Percentiles rank a stretch among this genome's conserved stretches.
Evolutionary conservation across 30 jellyfish, hydroid and myxozoan genomes (phyloP).

Genomic region (Aurelia coerulea): DNA sequence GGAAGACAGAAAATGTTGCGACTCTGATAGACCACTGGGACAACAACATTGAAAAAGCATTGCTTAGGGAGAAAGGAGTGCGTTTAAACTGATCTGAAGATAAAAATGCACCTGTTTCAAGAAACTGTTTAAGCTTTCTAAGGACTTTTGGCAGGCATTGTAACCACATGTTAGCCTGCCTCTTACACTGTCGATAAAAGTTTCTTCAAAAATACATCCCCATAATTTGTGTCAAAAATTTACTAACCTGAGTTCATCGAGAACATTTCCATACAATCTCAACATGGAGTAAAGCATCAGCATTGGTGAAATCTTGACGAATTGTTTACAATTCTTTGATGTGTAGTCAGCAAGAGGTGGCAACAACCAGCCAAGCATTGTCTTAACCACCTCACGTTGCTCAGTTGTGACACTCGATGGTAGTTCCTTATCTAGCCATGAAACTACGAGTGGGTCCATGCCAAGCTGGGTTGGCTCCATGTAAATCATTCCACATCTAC

Average conservation of each 20-base stretch:
- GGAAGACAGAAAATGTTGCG: too few relatives aligned
- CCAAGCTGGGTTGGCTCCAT: conserved; percentile 75
- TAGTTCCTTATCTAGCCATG: conserved; percentile 59
- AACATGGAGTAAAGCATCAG: conserved; percentile 66
- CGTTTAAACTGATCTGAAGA: too few relatives aligned
- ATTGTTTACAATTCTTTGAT: conserved; percentile 45
- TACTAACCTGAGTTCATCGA: conserved; percentile 67
- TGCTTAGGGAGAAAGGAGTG: too few relatives aligned
- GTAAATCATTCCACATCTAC: conserved; percentile 75
- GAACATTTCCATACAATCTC: conserved; percentile 40
- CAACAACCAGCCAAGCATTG: conserved; percentile 39
- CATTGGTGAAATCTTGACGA: conserved; percentile 50
- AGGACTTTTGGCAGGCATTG: too few relatives aligned
- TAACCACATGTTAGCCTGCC: too few relatives aligned
- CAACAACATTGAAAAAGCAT: too few relatives aligned
- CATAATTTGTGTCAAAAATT: too few relatives aligned
- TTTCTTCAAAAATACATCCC: too few relatives aligned
- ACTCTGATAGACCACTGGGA: too few relatives aligned
- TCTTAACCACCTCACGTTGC: conserved; percentile 46
- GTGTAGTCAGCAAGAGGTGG: conserved; percentile 59
- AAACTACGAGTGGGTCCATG: conserved; percentile 32
- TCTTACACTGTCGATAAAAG: too few relatives aligned
- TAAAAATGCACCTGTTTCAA: too few relatives aligned
- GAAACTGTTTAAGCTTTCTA: too few relatives aligned
- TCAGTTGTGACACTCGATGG: conserved; percentile 41